A percentile compares a stretch with the other conserved stretches of the same genome.
Conservation (phyloP, 30 jellyfish, hydroid and myxozoan species). For the Haliclystus octoradiatus region DNA sequence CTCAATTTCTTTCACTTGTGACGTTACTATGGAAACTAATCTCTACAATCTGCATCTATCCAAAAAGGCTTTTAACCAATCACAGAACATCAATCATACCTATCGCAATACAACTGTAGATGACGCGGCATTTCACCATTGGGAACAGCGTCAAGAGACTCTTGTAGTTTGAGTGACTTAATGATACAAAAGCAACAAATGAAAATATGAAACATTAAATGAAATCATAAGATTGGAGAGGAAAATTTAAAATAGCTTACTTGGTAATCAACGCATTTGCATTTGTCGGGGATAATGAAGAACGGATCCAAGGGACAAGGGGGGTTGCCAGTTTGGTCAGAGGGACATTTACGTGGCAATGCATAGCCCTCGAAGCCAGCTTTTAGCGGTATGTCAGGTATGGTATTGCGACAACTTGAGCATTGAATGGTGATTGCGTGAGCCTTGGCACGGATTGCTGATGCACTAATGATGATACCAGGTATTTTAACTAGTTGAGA, state of each 20-base stretch:
- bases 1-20: too few relatives aligned
- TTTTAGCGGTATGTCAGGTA: constrained; percentile 75
- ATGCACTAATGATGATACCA: constrained; percentile 95
- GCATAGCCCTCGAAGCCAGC: constrained; percentile 97
- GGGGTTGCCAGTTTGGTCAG: constrained; percentile 94
- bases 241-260: constrained; percentile 5
- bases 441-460: constrained; percentile 96
- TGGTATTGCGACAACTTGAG: constrained; percentile 80
- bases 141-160: constrained; percentile 96
- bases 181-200: neutral
- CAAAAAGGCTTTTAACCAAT: too few relatives aligned
- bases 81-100: constrained; percentile 25
- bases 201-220: neutral
- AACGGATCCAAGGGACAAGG: constrained; percentile 99
- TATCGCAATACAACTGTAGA: constrained; percentile 78
- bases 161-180: constrained; percentile 60
- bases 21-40: too few relatives aligned
- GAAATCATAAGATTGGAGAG: neutral
- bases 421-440: constrained; percentile 87
- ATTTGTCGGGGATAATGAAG: constrained; percentile 93
- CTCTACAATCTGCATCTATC: too few relatives aligned
- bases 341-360: constrained; percentile 91
- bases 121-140: constrained; percentile 99
- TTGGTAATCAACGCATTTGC: constrained; percentile 99
- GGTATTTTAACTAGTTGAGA: constrained; percentile 89